Evolutionary conservation across 2,888 invertebrate genomes (phyloP), one percentile per base, ranked within the genome.

Genomic region (Drosophila picticornis): DNA sequence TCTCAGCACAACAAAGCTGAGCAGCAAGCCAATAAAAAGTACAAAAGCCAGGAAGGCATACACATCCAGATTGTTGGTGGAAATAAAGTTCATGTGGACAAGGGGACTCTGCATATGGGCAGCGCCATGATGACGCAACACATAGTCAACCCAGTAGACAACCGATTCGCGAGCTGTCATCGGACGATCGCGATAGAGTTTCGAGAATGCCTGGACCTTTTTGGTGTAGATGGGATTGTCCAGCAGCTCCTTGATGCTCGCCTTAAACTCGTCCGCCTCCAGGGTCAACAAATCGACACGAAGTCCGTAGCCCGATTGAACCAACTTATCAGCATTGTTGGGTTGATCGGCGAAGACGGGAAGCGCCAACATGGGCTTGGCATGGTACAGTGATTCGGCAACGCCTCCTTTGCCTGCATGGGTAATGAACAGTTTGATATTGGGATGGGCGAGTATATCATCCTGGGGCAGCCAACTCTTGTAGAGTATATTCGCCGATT

Each of bases 381-480:
- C 95, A 81, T 95, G 93, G 87, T 93, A 95, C 50, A 94, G 94
- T 0, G 95, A 94, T 91, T 96, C 96, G 81, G 94, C 94, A 2
- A 95, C 93, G 50, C 95, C 95, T 73, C 96, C 95, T 68, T 95
- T 93, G 5, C 96, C 96, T 7, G 96, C 96, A 82, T 96, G 96
- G 0, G 95, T 94, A 80, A 96, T 94, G 82, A 96, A 96, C 0
- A 95, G 88, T 87, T 94, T 94, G 16, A 94, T 83, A 61, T 95
- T 95, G 0, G 94, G 94, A 91, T 95, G 95, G 1, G 94, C 95
- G 92, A 96, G 91, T 48, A 96, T 94, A 78, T 95, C 95, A 72
- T 94, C 94, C 85, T 96, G 96, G 0, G 96, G 96, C 40, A 96
- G 86, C 96, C 96, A 96, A 76, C 95, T 95, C 67, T 89, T 85